Percentiles rank a stretch among this genome's conserved stretches.
phyloP scores from a whole-genome alignment of 2,113 vertebrate genomes.

The Ctenodactylus gundi region DNA sequence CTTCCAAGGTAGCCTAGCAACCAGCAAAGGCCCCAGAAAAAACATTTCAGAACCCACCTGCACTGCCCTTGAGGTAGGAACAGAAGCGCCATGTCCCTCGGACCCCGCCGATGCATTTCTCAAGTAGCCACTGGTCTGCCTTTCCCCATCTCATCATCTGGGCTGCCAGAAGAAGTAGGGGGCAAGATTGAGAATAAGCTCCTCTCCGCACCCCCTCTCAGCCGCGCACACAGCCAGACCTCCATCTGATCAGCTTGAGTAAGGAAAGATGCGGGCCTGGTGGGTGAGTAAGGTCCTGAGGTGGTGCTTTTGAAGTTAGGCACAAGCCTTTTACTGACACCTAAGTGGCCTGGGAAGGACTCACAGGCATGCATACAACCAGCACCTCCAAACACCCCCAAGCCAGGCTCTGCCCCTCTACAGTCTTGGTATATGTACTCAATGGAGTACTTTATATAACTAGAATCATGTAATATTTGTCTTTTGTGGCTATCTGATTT shows the following conservation, averaged over 20 bases:
- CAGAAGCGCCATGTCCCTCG: slow-evolving; percentile 80
- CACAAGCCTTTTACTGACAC: background rate
- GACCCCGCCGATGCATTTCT: slow-evolving; percentile 80
- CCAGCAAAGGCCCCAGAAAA: background rate
- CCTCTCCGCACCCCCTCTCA: background rate
- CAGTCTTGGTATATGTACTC: too few relatives aligned
- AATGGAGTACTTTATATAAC: too few relatives aligned
- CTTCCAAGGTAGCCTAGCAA: background rate
- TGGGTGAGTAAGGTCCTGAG: background rate
- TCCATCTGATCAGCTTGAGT: background rate
- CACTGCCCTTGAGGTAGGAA: slow-evolving; percentile 77
- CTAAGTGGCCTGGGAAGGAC: background rate
- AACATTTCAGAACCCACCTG: slow-evolving; percentile 71
- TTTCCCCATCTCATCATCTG: slow-evolving; percentile 81
- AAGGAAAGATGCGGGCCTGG: background rate
- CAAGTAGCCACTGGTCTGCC: slow-evolving; percentile 83
- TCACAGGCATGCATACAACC: background rate
- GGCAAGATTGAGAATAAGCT: background rate
- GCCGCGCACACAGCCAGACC: background rate
- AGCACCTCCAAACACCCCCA: background rate
- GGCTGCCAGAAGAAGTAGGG: slow-evolving; percentile 62
- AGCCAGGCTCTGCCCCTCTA: background rate
- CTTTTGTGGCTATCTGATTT: too few relatives aligned
- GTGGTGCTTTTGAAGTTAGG: background rate
- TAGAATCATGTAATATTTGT: too few relatives aligned